These are phyloP conservation scores for Sinopyrophorus schimmeli DNA, from an alignment of 2,888 invertebrate species.

Conservation along the genomic window DNA sequence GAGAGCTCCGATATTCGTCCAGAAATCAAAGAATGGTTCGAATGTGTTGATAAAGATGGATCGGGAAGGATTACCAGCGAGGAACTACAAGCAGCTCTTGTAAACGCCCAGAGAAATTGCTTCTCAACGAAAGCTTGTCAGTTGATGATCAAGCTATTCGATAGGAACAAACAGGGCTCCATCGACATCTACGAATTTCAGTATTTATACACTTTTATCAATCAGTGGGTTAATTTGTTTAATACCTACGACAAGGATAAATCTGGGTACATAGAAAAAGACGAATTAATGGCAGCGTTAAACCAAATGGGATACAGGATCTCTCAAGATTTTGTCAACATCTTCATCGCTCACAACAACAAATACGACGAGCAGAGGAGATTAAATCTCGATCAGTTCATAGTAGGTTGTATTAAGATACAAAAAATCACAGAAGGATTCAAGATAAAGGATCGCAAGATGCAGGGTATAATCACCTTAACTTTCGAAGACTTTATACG, in stretches of 20 bases:
- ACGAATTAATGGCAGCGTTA: conserved; percentile 73
- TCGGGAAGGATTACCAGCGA: conserved; percentile 73
- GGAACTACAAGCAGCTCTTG: conserved; percentile 75
- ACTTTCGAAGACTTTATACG: conserved; percentile 84
- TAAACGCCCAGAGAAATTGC: conserved; percentile 76
- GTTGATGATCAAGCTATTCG: conserved; percentile 85
- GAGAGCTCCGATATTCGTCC: no score
- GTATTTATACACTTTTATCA: conserved; percentile 78
- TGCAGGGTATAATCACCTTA: conserved; percentile 77
- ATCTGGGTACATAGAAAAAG: conserved; percentile 76
- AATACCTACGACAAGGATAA: conserved; percentile 76
- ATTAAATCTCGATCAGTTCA: conserved; percentile 78
- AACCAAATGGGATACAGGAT: conserved; percentile 82
- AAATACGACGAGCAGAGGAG: conserved; percentile 62
- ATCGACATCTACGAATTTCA: conserved; percentile 79
- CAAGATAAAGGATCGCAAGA: conserved; percentile 71
- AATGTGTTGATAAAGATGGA: conserved; percentile 73
- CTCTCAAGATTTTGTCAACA: conserved; percentile 70
- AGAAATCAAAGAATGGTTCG: conserved; percentile 66
- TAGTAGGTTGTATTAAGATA: conserved; percentile 80
- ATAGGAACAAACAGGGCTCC: conserved; percentile 73
- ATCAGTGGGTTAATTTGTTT: conserved; percentile 80
- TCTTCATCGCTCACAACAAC: conserved; percentile 67
- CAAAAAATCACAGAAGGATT: conserved; percentile 84
- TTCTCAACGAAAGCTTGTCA: conserved; percentile 78